These are phyloP conservation scores for Clarias laeviceps DNA, from an alignment of 2,797 vertebrate species.

Conservation along the genomic window DNA sequence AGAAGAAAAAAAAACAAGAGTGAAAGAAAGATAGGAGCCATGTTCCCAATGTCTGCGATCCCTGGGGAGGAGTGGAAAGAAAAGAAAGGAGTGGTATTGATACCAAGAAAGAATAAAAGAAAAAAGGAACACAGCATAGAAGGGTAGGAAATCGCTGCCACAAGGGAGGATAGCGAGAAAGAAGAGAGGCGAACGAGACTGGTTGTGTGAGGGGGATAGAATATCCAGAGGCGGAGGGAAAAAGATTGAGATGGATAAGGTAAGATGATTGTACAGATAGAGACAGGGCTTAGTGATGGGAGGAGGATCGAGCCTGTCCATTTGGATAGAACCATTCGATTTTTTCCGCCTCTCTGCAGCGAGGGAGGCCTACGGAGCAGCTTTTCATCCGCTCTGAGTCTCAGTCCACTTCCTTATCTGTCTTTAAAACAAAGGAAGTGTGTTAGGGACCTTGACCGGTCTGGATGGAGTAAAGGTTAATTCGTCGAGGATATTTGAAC, in stretches of 20 bases:
- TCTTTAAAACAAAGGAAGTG: slow-evolving; percentile 34
- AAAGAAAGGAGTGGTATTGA: slow-evolving; percentile 65
- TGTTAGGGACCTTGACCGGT: slow-evolving; percentile 9
- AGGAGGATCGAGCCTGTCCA: slow-evolving; percentile 39
- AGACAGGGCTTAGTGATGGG: slow-evolving; percentile 47
- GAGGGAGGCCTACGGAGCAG: slow-evolving; percentile 54
- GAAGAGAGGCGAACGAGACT: slow-evolving; percentile 42
- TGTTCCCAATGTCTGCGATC: slow-evolving; percentile 59
- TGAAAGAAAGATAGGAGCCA: slow-evolving; percentile 41
- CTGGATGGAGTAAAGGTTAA: background rate
- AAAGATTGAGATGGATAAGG: slow-evolving; percentile 54
- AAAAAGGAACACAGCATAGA: slow-evolving; percentile 27
- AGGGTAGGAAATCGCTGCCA: slow-evolving; percentile 48
- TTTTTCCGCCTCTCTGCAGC: slow-evolving; percentile 35
- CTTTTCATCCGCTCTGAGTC: slow-evolving; percentile 39
- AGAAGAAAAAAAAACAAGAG: slow-evolving; percentile 27
- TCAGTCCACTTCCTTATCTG: slow-evolving; percentile 22
- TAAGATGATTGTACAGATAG: slow-evolving; percentile 55
- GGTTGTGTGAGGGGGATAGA: slow-evolving; percentile 24
- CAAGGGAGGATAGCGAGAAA: slow-evolving; percentile 45
- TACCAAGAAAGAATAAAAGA: slow-evolving; percentile 54
- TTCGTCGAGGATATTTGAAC: background rate
- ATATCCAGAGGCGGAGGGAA: slow-evolving; percentile 28
- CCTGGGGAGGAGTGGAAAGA: slow-evolving; percentile 61
- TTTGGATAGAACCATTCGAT: slow-evolving; percentile 57